Evolutionary conservation across 2,888 invertebrate genomes (phyloP).

Genomic region (Microplitis deprimator): DNA sequence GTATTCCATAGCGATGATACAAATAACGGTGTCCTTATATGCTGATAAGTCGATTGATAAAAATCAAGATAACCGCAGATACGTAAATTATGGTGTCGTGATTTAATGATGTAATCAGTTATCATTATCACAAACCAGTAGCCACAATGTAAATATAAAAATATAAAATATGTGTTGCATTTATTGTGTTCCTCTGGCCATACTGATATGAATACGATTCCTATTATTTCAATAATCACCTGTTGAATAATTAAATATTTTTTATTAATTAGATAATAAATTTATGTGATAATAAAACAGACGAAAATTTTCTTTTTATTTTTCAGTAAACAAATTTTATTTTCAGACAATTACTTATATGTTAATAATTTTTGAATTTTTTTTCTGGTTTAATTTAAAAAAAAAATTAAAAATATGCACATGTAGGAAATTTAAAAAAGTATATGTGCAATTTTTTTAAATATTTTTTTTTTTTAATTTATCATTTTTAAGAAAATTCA

Average conservation of each 20-base stretch:
- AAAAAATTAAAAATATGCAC: too few relatives aligned
- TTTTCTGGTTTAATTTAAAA: too few relatives aligned
- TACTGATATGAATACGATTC: conserved; percentile 64
- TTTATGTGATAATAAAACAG: conserved; percentile 16
- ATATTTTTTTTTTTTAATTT: too few relatives aligned
- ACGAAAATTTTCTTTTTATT: too few relatives aligned
- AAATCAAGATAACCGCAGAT: conserved; percentile 81
- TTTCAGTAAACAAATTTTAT: too few relatives aligned
- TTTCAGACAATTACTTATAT: too few relatives aligned
- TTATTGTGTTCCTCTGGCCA: conserved; percentile 66
- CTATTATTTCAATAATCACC: conserved; percentile 64
- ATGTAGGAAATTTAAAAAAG: too few relatives aligned
- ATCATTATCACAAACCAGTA: conserved; percentile 65
- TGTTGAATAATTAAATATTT: conserved; percentile 47
- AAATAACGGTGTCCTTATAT: conserved; percentile 76
- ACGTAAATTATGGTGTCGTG: conserved; percentile 76
- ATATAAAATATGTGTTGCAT: conserved; percentile 68
- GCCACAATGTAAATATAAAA: conserved; percentile 65
- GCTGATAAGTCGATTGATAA: conserved; percentile 76
- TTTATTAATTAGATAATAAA: conserved; percentile 35
- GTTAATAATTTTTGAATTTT: too few relatives aligned
- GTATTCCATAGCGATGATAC: conserved; percentile 75
- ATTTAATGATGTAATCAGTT: conserved; percentile 74
- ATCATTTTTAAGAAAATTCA: too few relatives aligned
- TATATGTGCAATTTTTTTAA: too few relatives aligned